phyloP scores from a whole-genome alignment of 1,140 invertebrate species.

The Apis dorsata region DNA sequence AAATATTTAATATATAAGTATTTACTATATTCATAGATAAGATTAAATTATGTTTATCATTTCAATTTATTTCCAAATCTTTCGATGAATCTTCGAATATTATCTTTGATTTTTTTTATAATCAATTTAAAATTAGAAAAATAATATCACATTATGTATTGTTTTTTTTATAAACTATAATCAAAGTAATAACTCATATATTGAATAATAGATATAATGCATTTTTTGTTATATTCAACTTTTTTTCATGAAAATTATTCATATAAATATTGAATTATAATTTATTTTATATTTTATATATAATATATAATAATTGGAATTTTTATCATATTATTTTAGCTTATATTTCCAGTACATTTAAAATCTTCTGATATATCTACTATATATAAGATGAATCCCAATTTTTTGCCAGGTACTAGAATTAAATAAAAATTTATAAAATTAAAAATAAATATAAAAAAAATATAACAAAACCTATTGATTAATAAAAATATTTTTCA shows the following conservation, averaged over 20 bases:
- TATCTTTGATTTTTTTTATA: not conserved
- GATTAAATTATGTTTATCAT: slow-evolving; percentile 20
- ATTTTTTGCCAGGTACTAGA: not conserved
- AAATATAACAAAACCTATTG: not conserved
- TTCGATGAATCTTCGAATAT: not conserved
- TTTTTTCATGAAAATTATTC: not conserved
- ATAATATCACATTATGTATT: not conserved
- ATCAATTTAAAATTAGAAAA: not conserved
- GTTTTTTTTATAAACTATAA: not conserved
- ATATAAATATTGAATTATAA: not conserved
- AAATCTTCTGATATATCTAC: not conserved
- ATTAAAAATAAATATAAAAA: not conserved
- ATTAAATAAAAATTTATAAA: not conserved
- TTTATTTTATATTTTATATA: not conserved
- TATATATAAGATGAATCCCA: no score
- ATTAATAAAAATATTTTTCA: not conserved
- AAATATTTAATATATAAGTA: not conserved
- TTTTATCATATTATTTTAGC: not conserved
- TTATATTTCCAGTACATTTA: not conserved
- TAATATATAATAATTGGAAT: not conserved
- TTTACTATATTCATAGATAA: slow-evolving; percentile 14
- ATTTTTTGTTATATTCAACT: not conserved
- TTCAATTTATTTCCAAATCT: slow-evolving; percentile 14
- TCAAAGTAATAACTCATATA: not conserved
- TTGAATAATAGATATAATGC: not conserved